A percentile compares a stretch with the other conserved stretches of the same genome.
Conservation (phyloP, 1,140 invertebrate genomes). For the Brachystomella parvula region DNA sequence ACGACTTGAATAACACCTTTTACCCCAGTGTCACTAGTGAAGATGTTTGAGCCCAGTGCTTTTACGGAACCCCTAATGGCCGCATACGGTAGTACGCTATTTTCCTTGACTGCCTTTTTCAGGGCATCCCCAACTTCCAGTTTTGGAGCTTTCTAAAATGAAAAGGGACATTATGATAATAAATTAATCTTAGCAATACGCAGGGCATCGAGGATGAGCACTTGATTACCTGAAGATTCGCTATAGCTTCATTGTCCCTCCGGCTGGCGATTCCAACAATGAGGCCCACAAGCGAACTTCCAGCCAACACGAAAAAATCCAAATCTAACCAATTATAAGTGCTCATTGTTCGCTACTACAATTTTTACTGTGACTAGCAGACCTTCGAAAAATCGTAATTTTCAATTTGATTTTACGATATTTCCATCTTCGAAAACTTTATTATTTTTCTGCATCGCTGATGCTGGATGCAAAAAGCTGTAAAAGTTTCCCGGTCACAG, state of each 20-base stretch:
- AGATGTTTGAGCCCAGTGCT: conserved; percentile 11
- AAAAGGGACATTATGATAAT: neutral
- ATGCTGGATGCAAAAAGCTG: too few species aligned
- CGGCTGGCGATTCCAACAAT: neutral
- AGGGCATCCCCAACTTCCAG: conserved; percentile 27
- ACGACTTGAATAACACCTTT: conserved; percentile 33
- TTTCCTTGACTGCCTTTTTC: conserved; percentile 12
- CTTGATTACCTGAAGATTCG: neutral
- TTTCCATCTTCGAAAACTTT: too few species aligned
- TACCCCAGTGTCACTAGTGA: conserved; percentile 21
- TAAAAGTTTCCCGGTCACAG: too few species aligned
- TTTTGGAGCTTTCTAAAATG: conserved; percentile 32
- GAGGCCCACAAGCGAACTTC: neutral
- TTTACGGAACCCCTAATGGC: conserved; percentile 27
- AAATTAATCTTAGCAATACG: neutral
- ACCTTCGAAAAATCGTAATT: too few species aligned
- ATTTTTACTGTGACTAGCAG: too few species aligned
- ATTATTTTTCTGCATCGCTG: too few species aligned
- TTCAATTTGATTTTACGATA: neutral
- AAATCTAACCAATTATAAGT: neutral
- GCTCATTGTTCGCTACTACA: neutral
- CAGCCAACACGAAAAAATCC: neutral
- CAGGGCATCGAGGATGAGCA: neutral
- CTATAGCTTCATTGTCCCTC: neutral
- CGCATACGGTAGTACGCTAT: conserved; percentile 23